Base-by-base conservation (phyloP, 2,888 invertebrate species). In the Nematopogon swammerdamellus region DNA sequence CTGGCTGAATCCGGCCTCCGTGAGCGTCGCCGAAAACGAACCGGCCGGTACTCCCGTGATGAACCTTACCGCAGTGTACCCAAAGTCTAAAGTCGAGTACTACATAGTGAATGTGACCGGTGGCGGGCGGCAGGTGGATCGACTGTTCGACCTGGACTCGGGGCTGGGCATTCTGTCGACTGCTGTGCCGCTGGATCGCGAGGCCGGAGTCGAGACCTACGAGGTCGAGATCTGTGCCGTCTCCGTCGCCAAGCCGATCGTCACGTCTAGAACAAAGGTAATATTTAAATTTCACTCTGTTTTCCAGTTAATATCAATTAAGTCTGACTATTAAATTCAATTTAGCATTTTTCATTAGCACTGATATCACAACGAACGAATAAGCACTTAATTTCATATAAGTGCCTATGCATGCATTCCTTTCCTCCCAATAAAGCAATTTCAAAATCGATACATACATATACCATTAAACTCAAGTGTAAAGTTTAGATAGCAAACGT, bases 71-170 rank as follows among this genome's bases (percentile, higher is more conserved):
- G 92, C 92, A 60, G 84, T 85, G 57, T 83, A 85, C 57, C 81
- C 82, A 60, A 79, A 73, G 50, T 83, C 84, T 49, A 83, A 86
- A 60, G 84, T 95, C 67, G 93, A 94, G 70, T 96, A 93, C 79
- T 95, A 92, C 75, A 89, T 96, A 69, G 93, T 92, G 60, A 91
- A 90, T 77, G 89, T 91, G 70, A 90, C 89, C 61, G 85, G 85
- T 65, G 80, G 74, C 56, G 88, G 88, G 54, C 82, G 81, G 58
- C 90, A 91, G 77, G 91, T 92, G 64, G 92, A 94, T 76, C 85
- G 92, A 63, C 81, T 94, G 60, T 97, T 97, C 69, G 92, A 92
- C 64, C 90, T 97, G 63, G 95, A 97, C 74, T 85, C 91, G 18
- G 89, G 90, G 57, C 81, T 91, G 63, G 97, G 97, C 46, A 89